A percentile compares a stretch with the other conserved stretches of the same genome.
Evolutionary conservation across 2,113 vertebrate species (phyloP).

Genomic region (Cyrtonyx montezumae): DNA sequence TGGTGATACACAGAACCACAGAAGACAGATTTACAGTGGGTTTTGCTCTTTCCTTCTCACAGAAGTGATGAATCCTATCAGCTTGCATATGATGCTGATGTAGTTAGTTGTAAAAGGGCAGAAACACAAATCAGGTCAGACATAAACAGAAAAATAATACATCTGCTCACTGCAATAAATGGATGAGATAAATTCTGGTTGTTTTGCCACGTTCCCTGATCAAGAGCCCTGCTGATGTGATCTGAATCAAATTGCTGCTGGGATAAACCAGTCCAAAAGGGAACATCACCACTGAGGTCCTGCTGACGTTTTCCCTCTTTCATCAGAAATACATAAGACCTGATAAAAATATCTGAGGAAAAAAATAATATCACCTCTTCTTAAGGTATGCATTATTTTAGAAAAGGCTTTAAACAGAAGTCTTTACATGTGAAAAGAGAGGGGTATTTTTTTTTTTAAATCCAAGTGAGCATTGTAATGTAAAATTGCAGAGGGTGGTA

Average conservation of each 20-base stretch:
- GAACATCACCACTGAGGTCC: background rate
- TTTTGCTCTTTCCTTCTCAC: background rate
- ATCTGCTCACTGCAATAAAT: background rate
- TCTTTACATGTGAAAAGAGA: background rate
- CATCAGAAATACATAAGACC: background rate
- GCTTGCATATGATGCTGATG: background rate
- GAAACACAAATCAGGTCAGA: background rate
- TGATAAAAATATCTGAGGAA: background rate
- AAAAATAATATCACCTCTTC: background rate
- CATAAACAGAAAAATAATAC: accelerated
- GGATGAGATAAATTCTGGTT: background rate
- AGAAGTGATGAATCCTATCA: background rate
- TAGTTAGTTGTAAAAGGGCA: background rate
- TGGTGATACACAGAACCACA: background rate
- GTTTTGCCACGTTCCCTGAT: background rate
- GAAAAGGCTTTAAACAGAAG: background rate
- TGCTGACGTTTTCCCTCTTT: background rate
- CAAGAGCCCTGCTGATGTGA: background rate
- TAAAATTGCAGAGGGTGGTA: background rate
- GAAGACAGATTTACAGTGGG: background rate
- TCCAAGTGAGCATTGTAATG: background rate
- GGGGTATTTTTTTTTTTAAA: background rate
- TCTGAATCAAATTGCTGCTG: background rate
- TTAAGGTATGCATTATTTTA: background rate
- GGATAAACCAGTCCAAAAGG: accelerated